Evolutionary conservation across 2,888 invertebrate species (phyloP).

Genomic region (Macropis europaea): DNA sequence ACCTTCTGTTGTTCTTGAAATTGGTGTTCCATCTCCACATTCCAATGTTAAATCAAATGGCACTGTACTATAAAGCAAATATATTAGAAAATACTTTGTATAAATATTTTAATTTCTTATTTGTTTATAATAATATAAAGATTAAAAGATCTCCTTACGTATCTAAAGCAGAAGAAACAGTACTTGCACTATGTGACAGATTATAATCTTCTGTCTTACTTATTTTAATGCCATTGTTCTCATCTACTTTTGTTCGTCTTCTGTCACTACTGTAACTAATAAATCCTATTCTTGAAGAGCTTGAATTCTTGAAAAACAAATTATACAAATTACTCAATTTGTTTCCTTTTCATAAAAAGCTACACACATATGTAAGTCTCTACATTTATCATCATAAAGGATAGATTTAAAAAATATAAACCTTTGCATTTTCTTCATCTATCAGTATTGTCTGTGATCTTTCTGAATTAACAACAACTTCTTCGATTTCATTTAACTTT

Average conservation of each 20-base stretch:
- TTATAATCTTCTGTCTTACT: slow-evolving; percentile 9
- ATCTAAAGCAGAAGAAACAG: slow-evolving; percentile 48
- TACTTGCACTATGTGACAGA: slow-evolving; percentile 15
- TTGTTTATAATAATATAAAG: not conserved
- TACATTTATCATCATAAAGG: not conserved
- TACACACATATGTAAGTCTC: not conserved
- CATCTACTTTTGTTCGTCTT: slow-evolving; percentile 18
- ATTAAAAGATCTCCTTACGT: slow-evolving; percentile 46
- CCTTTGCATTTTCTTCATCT: slow-evolving; percentile 17
- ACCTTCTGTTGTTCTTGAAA: slow-evolving; percentile 68
- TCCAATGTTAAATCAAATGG: slow-evolving; percentile 67
- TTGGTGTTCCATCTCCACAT: slow-evolving; percentile 56
- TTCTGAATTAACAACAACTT: slow-evolving; percentile 49
- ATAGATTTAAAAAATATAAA: not conserved
- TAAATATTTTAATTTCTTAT: not conserved
- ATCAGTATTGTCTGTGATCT: slow-evolving; percentile 14
- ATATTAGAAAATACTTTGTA: not conserved
- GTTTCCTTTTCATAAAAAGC: not conserved
- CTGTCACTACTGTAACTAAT: slow-evolving; percentile 17
- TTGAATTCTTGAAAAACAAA: slow-evolving; percentile 14
- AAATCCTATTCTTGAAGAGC: not conserved
- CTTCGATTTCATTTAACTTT: slow-evolving; percentile 68
- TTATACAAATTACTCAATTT: not conserved
- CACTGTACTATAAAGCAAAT: slow-evolving; percentile 53
- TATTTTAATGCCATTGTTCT: not conserved